Evolutionary conservation across 2,113 vertebrate genomes (phyloP), one percentile per base, ranked within the genome.

Genomic region (Chionodraco myersi): DNA sequence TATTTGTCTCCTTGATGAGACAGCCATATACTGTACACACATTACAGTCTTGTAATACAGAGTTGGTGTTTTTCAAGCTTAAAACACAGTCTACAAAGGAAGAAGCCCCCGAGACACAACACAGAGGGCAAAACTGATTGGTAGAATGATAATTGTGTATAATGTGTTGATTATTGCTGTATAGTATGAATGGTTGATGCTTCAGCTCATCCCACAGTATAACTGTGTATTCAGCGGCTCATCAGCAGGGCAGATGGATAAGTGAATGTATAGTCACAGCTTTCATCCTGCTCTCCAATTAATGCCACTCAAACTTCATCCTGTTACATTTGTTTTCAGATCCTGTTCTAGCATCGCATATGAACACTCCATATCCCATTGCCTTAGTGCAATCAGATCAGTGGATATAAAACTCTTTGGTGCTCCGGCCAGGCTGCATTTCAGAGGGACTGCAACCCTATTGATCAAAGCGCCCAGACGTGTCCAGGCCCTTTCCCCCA

Each of bases 391-490:
- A 74, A 83, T 91, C 85, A 87, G 79, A 90, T 91, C 85, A 86
- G 63, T 85, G 80, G 51, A 90, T 72, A 81, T 60, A 44, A 81
- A 86, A 82, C 52, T 63, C 82, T 84, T 81, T 91, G 89, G 86
- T 83, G 65, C 84, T 90, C 53, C 54, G 77, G 86, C 87, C 79
- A 86, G 86, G 60, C 72, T 84, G 72, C 52, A 85, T 91, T 91
- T 92, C 87, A 90, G 77, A 91, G 71, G 80, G 86, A 91, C 76
- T 85, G 67, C 75, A 89, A 80, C 75, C 75, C 68, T 75, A 85
- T 88, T 90, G 92, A 93, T 94, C 89, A 94, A 93, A 94, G 90
- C 51, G 30, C 78, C 89, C 85, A 86, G 87, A 92, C 75, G 16
- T 84, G 85, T 87, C 87, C 92, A 85, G 81, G 70, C 79, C 86